These are phyloP conservation scores for Mobula hypostoma DNA, from an alignment of 2,113 vertebrate genomes.

Conservation along the genomic window DNA sequence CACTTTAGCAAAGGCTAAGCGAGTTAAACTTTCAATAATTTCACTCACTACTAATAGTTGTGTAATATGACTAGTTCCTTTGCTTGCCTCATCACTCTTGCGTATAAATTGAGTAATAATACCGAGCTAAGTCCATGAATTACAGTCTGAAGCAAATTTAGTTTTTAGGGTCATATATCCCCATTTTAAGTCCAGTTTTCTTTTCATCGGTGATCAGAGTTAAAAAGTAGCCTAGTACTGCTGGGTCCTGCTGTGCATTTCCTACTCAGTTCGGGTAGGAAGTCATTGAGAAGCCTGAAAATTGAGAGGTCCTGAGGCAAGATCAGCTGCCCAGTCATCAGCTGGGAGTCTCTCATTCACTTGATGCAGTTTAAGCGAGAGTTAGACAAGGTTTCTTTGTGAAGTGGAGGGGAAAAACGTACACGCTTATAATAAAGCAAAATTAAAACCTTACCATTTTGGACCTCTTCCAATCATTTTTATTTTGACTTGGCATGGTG, in stretches of 20 bases:
- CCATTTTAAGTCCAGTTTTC: too few species aligned
- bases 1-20: not conserved
- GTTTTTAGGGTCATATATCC: too few species aligned
- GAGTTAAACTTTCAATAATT: not conserved
- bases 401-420: not conserved
- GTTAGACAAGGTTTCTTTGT: not conserved
- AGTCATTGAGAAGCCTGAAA: not conserved
- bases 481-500: too few species aligned
- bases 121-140: too few species aligned
- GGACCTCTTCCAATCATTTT: not conserved
- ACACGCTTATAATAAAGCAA: not conserved
- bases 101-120: too few species aligned
- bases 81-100: too few species aligned
- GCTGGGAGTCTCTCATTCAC: not conserved
- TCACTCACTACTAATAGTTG: too few species aligned
- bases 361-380: not conserved
- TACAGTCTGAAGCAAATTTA: too few species aligned
- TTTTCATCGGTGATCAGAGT: not conserved
- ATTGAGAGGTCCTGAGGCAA: not conserved
- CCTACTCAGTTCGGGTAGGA: not conserved
- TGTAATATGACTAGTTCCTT: too few species aligned
- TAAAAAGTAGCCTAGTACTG: not conserved
- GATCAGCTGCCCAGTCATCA: not conserved
- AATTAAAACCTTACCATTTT: not conserved
- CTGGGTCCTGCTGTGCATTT: not conserved